Base-by-base conservation (phyloP, 2,797 vertebrate species). In the Pelochelys cantorii region DNA sequence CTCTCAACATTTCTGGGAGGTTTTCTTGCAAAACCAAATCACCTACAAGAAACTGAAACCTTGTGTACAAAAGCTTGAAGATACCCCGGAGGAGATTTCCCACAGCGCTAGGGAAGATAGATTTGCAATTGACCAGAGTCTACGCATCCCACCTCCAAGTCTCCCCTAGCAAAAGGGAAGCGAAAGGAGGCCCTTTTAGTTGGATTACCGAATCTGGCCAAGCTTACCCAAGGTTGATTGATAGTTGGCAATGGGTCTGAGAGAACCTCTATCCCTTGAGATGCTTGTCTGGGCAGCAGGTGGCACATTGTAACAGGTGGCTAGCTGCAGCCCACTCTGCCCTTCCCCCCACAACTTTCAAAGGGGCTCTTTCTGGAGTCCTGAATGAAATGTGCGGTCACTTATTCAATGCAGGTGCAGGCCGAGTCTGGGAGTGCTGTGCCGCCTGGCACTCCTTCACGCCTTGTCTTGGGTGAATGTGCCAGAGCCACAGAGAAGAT, bases 261-360 rank as follows among this genome's bases (percentile, higher is more conserved):
- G 42, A 48, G 42, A 48, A 48, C 42, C 42, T 48, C 42, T 48
- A 48, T 48, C 42, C 42, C 42, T 48, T 48, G 42, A 5, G 3
- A 65, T 96, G 93, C 88, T 96, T 95, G 88, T 92, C 6, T 12
- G 90, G 94, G 96, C 98, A 97, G 96, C 96, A 98, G 98, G 97
- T 98, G 98, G 98, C 97, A 96, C 97, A 97, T 95, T 96, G 97
- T 48, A 68, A 97, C 92, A 6, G 95, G 62, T 90, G 94, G 95
- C 94, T 92, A 93, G 2, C 31, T 75, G 90, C 65, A 92, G 94
- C 88, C 62, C 93, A 10, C 29, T 18, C 42, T 18, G 0, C 0
- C 2, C 81, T 87, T 27, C 23, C 68, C 57, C 17, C 23, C 17
- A 6, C 9, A 1, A n/a, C 59, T 5, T 2, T 37, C 54, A 5